Conservation (phyloP, 2,113 vertebrate genomes). For the Neotoma lepida region DNA sequence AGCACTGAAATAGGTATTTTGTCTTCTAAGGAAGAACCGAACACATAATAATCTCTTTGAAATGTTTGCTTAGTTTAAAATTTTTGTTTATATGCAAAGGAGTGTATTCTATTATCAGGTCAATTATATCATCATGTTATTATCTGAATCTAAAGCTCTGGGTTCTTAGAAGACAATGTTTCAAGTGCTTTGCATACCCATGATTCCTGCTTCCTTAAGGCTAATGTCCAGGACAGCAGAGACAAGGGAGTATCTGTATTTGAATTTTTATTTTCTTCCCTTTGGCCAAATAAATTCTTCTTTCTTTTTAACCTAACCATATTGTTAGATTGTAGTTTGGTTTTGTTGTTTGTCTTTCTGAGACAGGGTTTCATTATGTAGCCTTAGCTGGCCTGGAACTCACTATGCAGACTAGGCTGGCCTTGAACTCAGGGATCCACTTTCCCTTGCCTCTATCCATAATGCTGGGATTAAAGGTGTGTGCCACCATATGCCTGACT, state of each 20-base stretch:
- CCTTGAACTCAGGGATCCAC: not conserved
- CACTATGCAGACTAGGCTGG: not conserved
- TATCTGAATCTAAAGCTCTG: not conserved
- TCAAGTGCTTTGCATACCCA: not conserved
- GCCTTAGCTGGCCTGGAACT: not conserved
- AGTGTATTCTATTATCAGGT: not conserved
- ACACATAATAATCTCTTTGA: not conserved
- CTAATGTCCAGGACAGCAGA: not conserved
- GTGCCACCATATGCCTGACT: not conserved
- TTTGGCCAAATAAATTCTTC: conserved; percentile 42
- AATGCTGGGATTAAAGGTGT: not conserved
- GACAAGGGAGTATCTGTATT: not conserved
- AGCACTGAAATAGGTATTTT: not conserved
- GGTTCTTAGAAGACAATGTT: not conserved
- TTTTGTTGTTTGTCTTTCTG: not conserved
- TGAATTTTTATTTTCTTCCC: not conserved
- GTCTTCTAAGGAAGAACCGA: not conserved
- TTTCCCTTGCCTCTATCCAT: not conserved
- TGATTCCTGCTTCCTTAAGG: not conserved
- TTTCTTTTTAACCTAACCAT: not conserved
- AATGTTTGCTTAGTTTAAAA: conserved; percentile 35
- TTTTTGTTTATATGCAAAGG: not conserved
- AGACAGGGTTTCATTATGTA: not conserved
- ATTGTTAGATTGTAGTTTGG: not conserved
- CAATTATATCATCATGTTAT: not conserved